Evolutionary conservation across 1,140 invertebrate genomes (phyloP).

Genomic region (Caerostris extrusa): DNA sequence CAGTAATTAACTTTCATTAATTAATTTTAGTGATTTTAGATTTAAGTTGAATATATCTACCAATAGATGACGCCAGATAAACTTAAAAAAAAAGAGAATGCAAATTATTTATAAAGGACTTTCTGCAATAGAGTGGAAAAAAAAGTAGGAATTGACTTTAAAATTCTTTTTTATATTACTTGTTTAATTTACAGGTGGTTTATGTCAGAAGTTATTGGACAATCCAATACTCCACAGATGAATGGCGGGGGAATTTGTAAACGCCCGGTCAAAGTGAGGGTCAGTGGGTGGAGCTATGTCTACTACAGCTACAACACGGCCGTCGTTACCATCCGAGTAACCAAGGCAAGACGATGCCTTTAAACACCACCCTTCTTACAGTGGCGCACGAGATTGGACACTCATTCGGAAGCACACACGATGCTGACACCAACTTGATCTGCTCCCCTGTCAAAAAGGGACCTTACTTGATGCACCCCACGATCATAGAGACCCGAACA

Average conservation of each 20-base stretch:
- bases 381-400: constrained; percentile 35
- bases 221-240: too few species aligned
- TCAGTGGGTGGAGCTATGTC: too few species aligned
- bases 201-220: neutral
- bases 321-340: neutral
- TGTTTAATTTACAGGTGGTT: too few species aligned
- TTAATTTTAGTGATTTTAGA: too few species aligned
- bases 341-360: neutral
- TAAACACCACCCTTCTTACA: neutral
- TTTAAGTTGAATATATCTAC: too few species aligned
- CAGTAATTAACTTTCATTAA: too few species aligned
- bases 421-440: neutral
- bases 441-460: constrained; percentile 13
- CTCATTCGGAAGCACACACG: constrained; percentile 39
- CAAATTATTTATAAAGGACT: too few species aligned
- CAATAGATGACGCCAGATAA: too few species aligned
- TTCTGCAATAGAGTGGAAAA: too few species aligned
- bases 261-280: neutral
- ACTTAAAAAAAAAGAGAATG: too few species aligned
- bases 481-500: neutral
- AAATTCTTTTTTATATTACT: too few species aligned
- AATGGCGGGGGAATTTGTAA: neutral
- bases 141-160: too few species aligned
- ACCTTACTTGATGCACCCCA: neutral
- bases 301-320: neutral